Evolutionary conservation across 2,797 vertebrate species (phyloP).

Genomic region (Cottoperca gobio): DNA sequence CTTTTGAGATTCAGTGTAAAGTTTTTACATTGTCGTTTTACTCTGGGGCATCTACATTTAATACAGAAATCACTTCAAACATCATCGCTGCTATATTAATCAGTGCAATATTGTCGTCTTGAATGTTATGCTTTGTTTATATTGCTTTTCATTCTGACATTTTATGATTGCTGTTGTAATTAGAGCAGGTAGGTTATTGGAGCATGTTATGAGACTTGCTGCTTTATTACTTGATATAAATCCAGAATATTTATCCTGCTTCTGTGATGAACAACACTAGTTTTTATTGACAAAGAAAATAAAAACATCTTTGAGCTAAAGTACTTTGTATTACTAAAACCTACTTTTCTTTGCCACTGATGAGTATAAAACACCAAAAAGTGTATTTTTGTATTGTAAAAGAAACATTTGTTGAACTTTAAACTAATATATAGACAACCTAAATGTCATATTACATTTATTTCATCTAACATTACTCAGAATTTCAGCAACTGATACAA

Average conservation of each 20-base stretch:
- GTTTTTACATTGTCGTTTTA: conserved; percentile 47
- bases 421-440: conserved; percentile 9
- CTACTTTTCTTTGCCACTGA: background rate
- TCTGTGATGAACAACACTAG: conserved; percentile 74
- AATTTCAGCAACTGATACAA: conserved; percentile 19
- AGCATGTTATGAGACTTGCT: conserved; percentile 85
- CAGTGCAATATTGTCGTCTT: conserved; percentile 78
- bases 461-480: conserved; percentile 35
- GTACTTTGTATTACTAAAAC: conserved; percentile 42
- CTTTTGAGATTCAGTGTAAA: conserved; percentile 46
- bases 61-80: conserved; percentile 70
- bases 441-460: conserved; percentile 28
- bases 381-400: conserved; percentile 13
- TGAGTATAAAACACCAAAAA: conserved; percentile 26
- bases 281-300: conserved; percentile 79
- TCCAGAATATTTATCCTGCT: conserved; percentile 83
- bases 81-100: conserved; percentile 75
- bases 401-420: conserved; percentile 23
- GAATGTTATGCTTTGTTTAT: conserved; percentile 83
- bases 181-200: conserved; percentile 86
- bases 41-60: conserved; percentile 59
- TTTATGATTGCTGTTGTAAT: conserved; percentile 87
- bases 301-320: conserved; percentile 38
- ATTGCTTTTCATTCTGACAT: conserved; percentile 82
- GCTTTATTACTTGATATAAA: conserved; percentile 86